These are phyloP conservation scores for Phrynosoma platyrhinos DNA, from an alignment of 2,113 vertebrate genomes.

Conservation along the genomic window DNA sequence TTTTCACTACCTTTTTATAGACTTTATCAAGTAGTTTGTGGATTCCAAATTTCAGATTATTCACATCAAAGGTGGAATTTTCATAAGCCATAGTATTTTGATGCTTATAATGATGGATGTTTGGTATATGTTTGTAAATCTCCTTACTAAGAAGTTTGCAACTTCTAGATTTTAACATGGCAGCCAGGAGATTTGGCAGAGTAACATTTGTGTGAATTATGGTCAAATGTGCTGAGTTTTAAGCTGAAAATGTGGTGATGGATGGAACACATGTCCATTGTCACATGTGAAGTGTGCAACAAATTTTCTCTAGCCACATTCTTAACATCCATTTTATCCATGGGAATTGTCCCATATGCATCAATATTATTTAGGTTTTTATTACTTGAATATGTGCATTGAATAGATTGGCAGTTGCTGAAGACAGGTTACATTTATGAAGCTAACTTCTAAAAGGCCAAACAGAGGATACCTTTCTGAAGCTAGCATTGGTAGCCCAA, in stretches of 20 bases:
- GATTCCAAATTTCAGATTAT: not conserved
- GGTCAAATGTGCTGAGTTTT: not conserved
- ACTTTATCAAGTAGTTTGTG: not conserved
- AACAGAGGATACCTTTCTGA: slow-evolving; percentile 1
- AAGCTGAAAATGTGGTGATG: not conserved
- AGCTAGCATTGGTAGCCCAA: slow-evolving; percentile 16
- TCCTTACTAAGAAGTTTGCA: not conserved
- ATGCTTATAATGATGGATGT: not conserved
- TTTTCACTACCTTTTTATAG: not conserved
- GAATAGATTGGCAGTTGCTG: not conserved
- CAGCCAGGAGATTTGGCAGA: not conserved
- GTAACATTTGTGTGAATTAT: not conserved
- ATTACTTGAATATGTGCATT: not conserved
- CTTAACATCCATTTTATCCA: not conserved
- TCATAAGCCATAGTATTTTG: not conserved
- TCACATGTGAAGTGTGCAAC: too few species aligned
- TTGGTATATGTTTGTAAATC: not conserved
- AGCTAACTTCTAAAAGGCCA: not conserved
- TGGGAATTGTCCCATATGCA: not conserved
- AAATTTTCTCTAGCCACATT: too few species aligned
- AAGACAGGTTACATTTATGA: not conserved
- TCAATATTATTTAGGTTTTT: not conserved
- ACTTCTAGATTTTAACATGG: not conserved
- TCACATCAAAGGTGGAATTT: not conserved
- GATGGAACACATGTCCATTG: not conserved